phyloP scores from a whole-genome alignment of 2,113 vertebrate genomes.

The Pachyramphus minor region DNA sequence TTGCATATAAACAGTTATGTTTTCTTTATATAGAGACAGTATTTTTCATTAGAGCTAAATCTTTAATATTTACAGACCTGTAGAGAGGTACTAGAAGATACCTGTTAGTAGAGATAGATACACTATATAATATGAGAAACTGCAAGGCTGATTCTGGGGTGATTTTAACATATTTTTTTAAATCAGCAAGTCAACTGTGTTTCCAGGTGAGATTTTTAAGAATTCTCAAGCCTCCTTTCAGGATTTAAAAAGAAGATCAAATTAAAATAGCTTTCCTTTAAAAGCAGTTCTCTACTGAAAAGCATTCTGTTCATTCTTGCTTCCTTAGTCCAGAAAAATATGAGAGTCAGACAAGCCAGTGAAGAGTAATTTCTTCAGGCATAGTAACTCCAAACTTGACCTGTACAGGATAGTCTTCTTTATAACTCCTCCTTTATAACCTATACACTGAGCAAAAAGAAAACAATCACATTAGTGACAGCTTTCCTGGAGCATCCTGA shows the following conservation, averaged over 20 bases:
- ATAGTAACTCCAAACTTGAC: neutral
- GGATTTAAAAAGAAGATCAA: neutral
- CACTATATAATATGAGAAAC: neutral
- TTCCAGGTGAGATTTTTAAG: neutral
- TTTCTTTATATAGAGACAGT: neutral
- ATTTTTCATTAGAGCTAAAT: constrained; percentile 32
- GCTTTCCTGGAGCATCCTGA: neutral
- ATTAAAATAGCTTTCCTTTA: neutral
- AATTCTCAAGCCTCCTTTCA: neutral
- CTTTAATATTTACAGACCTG: constrained; percentile 42
- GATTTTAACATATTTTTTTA: neutral
- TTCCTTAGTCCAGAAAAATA: neutral
- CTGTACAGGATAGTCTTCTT: neutral
- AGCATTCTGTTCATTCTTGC: neutral
- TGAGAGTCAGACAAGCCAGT: neutral
- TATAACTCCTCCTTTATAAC: neutral
- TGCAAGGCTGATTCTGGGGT: neutral
- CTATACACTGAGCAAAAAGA: neutral
- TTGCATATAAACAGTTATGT: constrained; percentile 46
- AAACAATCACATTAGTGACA: neutral
- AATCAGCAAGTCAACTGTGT: neutral
- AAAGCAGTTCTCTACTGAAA: neutral
- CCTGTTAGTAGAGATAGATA: constrained; percentile 2
- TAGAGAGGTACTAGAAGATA: neutral
- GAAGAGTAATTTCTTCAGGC: neutral